Evolutionary conservation across 2,797 vertebrate species (phyloP).

Genomic region (Lagocephalus sceleratus): DNA sequence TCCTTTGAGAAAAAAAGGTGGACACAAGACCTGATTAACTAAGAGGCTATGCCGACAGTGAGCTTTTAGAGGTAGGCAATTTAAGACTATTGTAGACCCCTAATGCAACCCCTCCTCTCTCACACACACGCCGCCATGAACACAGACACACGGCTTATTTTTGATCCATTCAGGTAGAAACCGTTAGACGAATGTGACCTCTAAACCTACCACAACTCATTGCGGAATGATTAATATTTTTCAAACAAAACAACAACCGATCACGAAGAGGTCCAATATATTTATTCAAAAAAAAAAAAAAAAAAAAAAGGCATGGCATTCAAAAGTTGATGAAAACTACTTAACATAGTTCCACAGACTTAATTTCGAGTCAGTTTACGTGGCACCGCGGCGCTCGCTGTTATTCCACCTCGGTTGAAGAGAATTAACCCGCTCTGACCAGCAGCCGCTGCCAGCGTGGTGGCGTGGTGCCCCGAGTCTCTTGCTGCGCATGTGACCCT

Average conservation of each 20-base stretch:
- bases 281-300: not conserved
- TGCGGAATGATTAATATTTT: not conserved
- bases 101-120: conserved; percentile 14
- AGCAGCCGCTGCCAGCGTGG: conserved; percentile 56
- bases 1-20: conserved; percentile 72
- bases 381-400: conserved; percentile 16
- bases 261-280: not conserved
- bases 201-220: not conserved
- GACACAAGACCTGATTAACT: conserved; percentile 70
- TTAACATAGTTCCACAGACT: too few relatives aligned
- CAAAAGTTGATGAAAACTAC: too few relatives aligned
- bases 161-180: conserved; percentile 13
- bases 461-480: conserved; percentile 64
- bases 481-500: conserved; percentile 71
- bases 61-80: conserved; percentile 67
- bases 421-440: conserved; percentile 50
- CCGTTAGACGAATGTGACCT: conserved; percentile 13
- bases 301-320: not conserved
- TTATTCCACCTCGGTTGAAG: conserved; percentile 42
- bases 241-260: not conserved
- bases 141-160: conserved; percentile 16
- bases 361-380: not conserved
- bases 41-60: conserved; percentile 63
- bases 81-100: conserved; percentile 52
- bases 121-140: conserved; percentile 7